Percentiles rank a stretch among this genome's conserved stretches.
Conservation (phyloP, 1,140 invertebrate genomes). For the Goniozus legneri region DNA sequence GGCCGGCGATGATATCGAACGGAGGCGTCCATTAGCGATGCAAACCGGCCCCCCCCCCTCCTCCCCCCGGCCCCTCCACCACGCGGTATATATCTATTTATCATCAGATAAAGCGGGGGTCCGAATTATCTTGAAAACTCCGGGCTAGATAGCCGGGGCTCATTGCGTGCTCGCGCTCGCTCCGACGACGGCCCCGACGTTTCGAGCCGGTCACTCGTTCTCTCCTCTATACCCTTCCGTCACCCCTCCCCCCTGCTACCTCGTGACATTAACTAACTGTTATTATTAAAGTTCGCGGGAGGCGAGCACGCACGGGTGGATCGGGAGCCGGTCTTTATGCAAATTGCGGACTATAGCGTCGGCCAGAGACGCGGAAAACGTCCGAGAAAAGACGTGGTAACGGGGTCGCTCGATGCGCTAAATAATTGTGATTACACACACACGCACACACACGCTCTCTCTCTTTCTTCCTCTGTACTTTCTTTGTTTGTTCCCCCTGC, state of each 20-base stretch:
- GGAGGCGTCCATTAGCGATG: conserved; percentile 43
- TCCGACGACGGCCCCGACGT: neutral
- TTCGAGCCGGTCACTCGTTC: neutral
- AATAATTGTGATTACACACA: no score
- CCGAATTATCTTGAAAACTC: conserved; percentile 37
- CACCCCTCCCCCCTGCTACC: neutral
- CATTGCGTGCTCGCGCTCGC: conserved; percentile 43
- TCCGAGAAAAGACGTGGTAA: no score
- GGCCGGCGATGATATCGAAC: conserved; percentile 39
- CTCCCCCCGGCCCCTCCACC: no score
- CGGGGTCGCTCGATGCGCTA: no score
- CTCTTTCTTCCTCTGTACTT: neutral
- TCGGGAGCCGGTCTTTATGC: no score
- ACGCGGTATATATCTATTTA: conserved; percentile 40
- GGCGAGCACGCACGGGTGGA: conserved; percentile 1
- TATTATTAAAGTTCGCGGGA: neutral
- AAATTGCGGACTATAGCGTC: no score
- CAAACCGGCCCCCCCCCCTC: no score
- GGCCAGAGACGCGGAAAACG: no score
- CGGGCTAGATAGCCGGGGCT: conserved; percentile 27
- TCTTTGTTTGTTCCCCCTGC: no score
- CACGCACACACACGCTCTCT: neutral
- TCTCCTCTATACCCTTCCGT: neutral
- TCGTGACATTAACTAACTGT: neutral
- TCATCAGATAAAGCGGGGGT: conserved; percentile 37